Evolutionary conservation across 2,113 vertebrate species (phyloP), one percentile per base, ranked within the genome.

Genomic region (Catagonus wagneri): DNA sequence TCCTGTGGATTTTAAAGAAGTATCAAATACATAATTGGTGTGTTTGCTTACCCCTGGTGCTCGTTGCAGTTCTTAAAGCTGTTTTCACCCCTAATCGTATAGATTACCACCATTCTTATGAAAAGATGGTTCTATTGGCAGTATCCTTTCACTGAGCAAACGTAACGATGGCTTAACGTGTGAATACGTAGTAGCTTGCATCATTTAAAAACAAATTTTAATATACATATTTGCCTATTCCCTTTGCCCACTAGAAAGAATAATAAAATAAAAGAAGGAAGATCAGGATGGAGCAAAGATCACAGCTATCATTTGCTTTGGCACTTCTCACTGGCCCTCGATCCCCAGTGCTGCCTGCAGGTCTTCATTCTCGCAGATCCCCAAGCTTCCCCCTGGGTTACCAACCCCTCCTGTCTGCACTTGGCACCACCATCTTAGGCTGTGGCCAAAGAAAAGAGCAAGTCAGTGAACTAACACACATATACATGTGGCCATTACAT

Each of bases 1-100:
- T 68, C 65, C 29, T 66, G 6, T 27, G 61, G 80, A 88, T 95
- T 78, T 95, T 78, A 44, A 88, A 88, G 44, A 92, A 27, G 19
- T 34, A 69, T 58, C 50, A 39, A 36, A 86, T 71, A 44, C 34
- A 58, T 7, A 84, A 81, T 39, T 50, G 52, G 27, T 29, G 17
- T 12, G 58, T 88, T 74, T 90, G 19, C n/a, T 88, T 50, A 11
- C 13, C 56, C 66, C 6, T 65, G 15, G 13, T 94, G 76, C 80
- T 58, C 6, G 20, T 0, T 16, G 27, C 10, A 20, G 3, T 2
- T 87, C 71, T 50, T 34, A 60, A 61, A 84, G 74, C 6, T 60
- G 27, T 32, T 71, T 93, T 92, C 80, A 74, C 80, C 69, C 19
- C 54, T 34, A 88, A 74, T 10, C 34, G 83, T 32, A 60, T 0